Evolutionary conservation across 2,113 vertebrate genomes (phyloP), one percentile per base, ranked within the genome.

Genomic region (Synodontis membranacea): DNA sequence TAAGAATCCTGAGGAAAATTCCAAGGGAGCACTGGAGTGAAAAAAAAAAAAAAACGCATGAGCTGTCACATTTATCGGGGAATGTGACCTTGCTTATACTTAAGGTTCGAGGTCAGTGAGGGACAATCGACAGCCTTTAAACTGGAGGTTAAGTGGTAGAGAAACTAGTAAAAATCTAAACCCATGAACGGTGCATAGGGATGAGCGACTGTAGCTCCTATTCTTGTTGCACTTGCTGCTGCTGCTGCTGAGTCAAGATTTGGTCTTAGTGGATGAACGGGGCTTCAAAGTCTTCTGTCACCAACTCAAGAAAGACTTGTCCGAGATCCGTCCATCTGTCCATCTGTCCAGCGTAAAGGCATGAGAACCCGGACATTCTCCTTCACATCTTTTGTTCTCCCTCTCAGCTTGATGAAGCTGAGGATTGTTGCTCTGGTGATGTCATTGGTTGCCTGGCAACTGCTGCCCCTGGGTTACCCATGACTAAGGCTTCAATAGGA

Each of bases 361-460:
- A 25, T 39, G 10, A 39, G 31, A 82, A 66, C 25, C 58, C 42
- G 48, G 80, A 31, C 25, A 3, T 39, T 31, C 28, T 60, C 70
- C 14, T 48, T 74, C 66, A 19, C 72, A 52, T 28, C 39, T 54
- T 81, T 52, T 39, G 14, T 25, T 52, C 82, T 86, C 37, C 34
- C 39, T 81, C 86, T 72, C 82, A 62, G 64, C 39, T 80, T 85
- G 54, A 86, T 89, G 74, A 87, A 64, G 31, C 84, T 84, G 84
- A 78, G 62, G 44, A 66, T 76, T 81, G 84, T 86, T 88, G 64
- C 88, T 80, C 80, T 79, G 80, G 85, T 88, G 85, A 90, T 88
- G 87, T 90, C 89, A 90, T 48, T 80, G 37, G 85, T 88, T 90
- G 74, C 89, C 80, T 79, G 68, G 89, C 84, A 89, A 88, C 89